Conservation (phyloP, 2,888 invertebrate genomes). For the Ormyrus nitidulus region DNA sequence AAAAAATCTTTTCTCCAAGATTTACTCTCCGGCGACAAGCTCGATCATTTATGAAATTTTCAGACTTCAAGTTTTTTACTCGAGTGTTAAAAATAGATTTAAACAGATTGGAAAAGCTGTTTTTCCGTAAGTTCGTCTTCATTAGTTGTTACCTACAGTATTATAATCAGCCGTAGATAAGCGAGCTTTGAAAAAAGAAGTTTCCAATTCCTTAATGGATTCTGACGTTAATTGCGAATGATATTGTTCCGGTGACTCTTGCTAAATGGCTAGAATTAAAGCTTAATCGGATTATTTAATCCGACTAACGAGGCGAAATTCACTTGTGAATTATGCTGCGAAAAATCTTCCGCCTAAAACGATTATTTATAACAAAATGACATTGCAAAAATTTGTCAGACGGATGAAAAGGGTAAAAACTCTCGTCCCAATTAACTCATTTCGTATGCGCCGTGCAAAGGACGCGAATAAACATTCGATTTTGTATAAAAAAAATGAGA, state of each 20-base stretch:
- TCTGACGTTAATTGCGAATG: conserved; percentile 40
- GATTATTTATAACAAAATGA: background rate
- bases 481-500: background rate
- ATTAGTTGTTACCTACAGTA: too few relatives aligned
- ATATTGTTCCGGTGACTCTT: conserved; percentile 15
- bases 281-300: conserved; percentile 30
- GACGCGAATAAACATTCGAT: background rate
- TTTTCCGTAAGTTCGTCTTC: too few relatives aligned
- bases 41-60: too few relatives aligned
- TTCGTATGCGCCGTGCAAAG: too few relatives aligned
- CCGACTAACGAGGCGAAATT: conserved; percentile 18
- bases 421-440: too few relatives aligned
- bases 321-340: background rate
- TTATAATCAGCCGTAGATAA: background rate
- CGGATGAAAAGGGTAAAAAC: too few relatives aligned
- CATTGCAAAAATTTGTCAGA: too few relatives aligned
- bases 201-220: conserved; percentile 39
- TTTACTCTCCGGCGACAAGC: too few relatives aligned
- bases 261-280: conserved; percentile 14
- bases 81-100: too few relatives aligned
- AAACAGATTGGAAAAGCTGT: too few relatives aligned
- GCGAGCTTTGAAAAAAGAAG: background rate
- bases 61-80: too few relatives aligned
- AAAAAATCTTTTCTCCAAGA: too few relatives aligned
- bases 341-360: conserved; percentile 16